Evolutionary conservation across 2,113 vertebrate genomes (phyloP).

Genomic region (Cyanocitta stelleri): DNA sequence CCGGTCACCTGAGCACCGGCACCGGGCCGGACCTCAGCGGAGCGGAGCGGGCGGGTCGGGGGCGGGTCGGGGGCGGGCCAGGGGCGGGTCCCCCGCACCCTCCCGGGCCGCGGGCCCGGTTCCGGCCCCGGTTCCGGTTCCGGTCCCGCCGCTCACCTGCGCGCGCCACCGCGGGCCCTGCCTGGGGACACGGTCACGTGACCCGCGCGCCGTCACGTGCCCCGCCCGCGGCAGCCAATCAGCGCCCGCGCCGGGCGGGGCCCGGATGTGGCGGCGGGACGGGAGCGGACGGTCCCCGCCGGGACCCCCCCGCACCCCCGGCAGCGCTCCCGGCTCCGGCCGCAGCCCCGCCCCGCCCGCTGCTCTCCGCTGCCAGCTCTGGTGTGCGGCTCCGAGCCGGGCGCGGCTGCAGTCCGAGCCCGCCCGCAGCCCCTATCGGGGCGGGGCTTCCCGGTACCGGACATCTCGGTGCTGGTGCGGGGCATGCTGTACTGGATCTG

Average conservation of each 20-base stretch:
- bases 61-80: not conserved
- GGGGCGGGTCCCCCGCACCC: too few species aligned
- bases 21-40: not conserved
- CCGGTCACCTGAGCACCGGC: not conserved
- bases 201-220: not conserved
- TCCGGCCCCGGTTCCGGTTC: not conserved
- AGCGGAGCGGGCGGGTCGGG: not conserved
- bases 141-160: not conserved
- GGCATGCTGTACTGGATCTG: not conserved
- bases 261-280: not conserved
- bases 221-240: not conserved
- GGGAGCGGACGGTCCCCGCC: accelerated
- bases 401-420: not conserved
- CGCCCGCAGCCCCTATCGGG: not conserved
- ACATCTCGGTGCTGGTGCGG: not conserved
- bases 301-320: not conserved
- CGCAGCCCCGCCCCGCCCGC: too few species aligned
- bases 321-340: not conserved
- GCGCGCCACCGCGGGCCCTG: not conserved
- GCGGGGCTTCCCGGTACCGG: not conserved
- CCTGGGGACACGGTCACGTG: not conserved
- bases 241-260: not conserved
- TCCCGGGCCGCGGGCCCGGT: not conserved
- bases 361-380: not conserved
- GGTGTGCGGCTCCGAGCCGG: not conserved